Percentiles rank a stretch among this genome's conserved stretches.
These are phyloP conservation scores for Nothocercus nigrocapillus DNA, from an alignment of 2,113 vertebrate genomes.

Conservation along the genomic window DNA sequence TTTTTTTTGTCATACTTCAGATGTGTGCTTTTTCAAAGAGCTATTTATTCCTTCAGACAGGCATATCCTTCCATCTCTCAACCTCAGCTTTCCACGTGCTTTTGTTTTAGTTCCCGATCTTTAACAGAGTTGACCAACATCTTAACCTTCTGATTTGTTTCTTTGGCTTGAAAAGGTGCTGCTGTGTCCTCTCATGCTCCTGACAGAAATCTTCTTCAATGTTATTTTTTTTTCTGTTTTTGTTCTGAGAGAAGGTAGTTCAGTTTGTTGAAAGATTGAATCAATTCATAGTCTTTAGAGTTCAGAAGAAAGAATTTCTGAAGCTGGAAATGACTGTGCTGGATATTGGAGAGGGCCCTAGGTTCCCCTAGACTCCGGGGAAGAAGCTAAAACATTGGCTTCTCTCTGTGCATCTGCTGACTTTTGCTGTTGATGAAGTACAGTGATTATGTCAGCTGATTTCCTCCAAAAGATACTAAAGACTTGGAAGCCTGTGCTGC, in stretches of 20 bases:
- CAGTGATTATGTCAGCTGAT: background rate
- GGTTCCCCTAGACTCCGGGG: background rate
- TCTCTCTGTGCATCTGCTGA: background rate
- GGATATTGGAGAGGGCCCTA: background rate
- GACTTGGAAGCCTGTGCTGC: background rate
- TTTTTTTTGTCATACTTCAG: background rate
- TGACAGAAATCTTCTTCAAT: fast-evolving
- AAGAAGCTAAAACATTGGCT: background rate
- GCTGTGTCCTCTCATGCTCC: background rate
- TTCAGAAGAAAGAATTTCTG: background rate
- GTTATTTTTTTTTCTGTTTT: background rate
- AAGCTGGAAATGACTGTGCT: background rate
- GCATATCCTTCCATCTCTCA: background rate
- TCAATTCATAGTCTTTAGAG: background rate
- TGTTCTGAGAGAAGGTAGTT: background rate
- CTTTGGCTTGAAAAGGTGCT: background rate
- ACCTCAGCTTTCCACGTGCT: background rate
- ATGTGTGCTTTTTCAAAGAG: background rate
- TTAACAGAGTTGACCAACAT: background rate
- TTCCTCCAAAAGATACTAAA: background rate
- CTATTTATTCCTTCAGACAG: background rate
- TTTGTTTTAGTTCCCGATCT: background rate
- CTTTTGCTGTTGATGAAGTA: background rate
- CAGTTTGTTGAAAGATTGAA: background rate
- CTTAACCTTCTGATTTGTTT: background rate